These are phyloP conservation scores for Sciaenops ocellatus DNA, from an alignment of 2,797 vertebrate species.

Conservation along the genomic window DNA sequence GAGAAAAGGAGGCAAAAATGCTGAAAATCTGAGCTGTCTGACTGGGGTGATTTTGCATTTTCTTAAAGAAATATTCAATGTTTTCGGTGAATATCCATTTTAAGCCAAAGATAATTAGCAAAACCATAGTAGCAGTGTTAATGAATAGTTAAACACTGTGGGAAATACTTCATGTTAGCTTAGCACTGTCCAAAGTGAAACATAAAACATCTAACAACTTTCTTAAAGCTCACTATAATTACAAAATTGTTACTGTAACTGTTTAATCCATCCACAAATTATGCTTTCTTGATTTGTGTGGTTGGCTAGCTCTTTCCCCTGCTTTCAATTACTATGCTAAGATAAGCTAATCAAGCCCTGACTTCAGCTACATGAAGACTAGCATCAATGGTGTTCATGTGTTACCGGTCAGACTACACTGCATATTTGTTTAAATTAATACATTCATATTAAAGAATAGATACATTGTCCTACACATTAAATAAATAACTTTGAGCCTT, in stretches of 20 bases:
- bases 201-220: not conserved
- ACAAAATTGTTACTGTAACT: not conserved
- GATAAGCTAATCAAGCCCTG: not conserved
- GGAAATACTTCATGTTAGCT: not conserved
- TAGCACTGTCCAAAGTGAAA: not conserved
- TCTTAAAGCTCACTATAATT: not conserved
- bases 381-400: not conserved
- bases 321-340: slow-evolving; percentile 7
- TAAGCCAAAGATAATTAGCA: slow-evolving; percentile 37
- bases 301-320: not conserved
- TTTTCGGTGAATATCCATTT: slow-evolving; percentile 43
- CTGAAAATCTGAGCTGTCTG: slow-evolving; percentile 14
- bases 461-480: not conserved
- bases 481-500: not conserved
- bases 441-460: too few species aligned
- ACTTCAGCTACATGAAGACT: not conserved
- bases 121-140: not conserved
- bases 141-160: not conserved
- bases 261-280: not conserved
- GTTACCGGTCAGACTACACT: not conserved
- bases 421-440: not conserved
- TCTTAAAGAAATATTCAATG: not conserved
- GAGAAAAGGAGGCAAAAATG: not conserved
- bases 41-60: not conserved
- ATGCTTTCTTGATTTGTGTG: not conserved